Conservation (phyloP, 30 jellyfish, hydroid and myxozoan genomes). For the Catostylus mosaicus region DNA sequence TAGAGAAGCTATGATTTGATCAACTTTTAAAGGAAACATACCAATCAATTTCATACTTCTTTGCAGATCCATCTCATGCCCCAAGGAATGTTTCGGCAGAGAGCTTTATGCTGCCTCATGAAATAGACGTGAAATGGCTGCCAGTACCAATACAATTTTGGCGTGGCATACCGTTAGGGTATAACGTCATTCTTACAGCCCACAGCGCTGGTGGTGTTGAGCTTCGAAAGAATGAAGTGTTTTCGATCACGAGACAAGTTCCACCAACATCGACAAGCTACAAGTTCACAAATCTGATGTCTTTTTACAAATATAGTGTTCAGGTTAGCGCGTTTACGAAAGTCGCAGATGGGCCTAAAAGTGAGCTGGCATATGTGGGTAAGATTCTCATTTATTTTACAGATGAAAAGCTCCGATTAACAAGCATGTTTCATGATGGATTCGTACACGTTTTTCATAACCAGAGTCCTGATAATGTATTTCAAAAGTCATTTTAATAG, state of each 20-base stretch:
- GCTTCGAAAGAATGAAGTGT: not conserved
- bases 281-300: constrained; percentile 12
- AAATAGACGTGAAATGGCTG: constrained; percentile 36
- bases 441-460: too few species aligned
- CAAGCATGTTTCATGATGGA: too few species aligned
- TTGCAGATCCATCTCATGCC: constrained; percentile 57
- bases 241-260: constrained; percentile 10
- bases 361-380: constrained; percentile 30
- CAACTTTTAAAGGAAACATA: not conserved
- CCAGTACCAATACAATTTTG: constrained; percentile 33
- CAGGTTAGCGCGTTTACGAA: constrained; percentile 29
- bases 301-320: constrained; percentile 30
- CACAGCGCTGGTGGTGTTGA: constrained; percentile 46
- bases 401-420: too few species aligned
- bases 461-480: too few species aligned
- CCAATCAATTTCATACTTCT: not conserved
- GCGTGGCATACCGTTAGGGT: constrained; percentile 66
- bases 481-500: too few species aligned
- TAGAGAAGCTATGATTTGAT: too few species aligned
- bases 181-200: constrained; percentile 28
- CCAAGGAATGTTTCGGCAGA: constrained; percentile 37
- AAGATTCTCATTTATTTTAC: too few species aligned
- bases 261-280: not conserved
- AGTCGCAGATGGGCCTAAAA: constrained; percentile 50
- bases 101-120: constrained; percentile 45